phyloP scores from a whole-genome alignment of 2,113 vertebrate genomes.

The Cervus canadensis region DNA sequence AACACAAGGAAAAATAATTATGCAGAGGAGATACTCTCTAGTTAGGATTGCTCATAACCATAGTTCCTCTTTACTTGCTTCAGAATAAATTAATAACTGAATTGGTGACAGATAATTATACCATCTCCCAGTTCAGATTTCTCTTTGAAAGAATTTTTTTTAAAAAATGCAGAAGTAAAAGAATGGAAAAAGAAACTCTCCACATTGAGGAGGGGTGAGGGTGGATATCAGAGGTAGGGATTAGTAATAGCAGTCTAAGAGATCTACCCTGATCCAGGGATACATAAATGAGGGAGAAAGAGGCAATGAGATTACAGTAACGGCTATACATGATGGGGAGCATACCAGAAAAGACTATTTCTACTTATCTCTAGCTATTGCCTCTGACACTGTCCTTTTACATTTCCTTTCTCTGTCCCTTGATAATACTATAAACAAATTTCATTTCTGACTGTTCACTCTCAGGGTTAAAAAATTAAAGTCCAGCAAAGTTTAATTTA shows the following conservation, averaged over 20 bases:
- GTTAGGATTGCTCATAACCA: not conserved
- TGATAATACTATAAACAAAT: not conserved
- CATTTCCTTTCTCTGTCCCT: not conserved
- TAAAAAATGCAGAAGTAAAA: not conserved
- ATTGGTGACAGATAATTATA: not conserved
- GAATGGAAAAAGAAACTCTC: not conserved
- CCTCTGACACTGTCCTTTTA: not conserved
- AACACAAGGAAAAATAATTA: not conserved
- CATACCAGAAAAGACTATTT: not conserved
- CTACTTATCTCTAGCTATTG: not conserved
- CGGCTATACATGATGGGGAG: not conserved
- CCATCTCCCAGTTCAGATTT: not conserved
- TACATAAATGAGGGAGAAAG: not conserved
- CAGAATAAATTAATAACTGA: not conserved
- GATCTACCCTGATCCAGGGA: not conserved
- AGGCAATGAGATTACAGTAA: not conserved
- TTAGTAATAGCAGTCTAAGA: not conserved
- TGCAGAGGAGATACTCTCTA: not conserved
- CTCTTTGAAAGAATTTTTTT: not conserved
- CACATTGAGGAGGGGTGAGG: not conserved
- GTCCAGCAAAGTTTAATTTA: not conserved
- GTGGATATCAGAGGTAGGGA: not conserved
- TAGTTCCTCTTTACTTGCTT: not conserved
- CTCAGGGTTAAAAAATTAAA: not conserved
- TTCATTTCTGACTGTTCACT: not conserved